A percentile compares a stretch with the other conserved stretches of the same genome.
phyloP scores from a whole-genome alignment of 2,797 vertebrate genomes.

The Smutsia temminckii region DNA sequence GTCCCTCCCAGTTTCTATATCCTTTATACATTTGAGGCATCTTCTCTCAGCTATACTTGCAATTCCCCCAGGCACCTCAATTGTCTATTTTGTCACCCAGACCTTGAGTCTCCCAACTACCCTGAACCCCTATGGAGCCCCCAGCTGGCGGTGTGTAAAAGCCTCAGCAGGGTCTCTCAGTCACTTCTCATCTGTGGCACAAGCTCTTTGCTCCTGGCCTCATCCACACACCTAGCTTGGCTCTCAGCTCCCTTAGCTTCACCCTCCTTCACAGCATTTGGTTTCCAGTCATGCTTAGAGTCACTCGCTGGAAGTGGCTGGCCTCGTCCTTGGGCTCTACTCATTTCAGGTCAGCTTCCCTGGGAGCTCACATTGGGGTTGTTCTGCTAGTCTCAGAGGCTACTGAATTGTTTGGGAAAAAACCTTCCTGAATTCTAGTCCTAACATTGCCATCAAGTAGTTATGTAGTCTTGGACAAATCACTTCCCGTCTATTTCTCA shows the following conservation, averaged over 20 bases:
- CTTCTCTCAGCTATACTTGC: background rate
- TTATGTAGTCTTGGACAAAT: background rate
- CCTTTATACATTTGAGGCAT: background rate
- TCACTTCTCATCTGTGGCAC: background rate
- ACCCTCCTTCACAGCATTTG: background rate
- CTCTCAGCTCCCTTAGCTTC: background rate
- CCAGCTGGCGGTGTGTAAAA: background rate
- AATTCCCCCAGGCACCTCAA: background rate
- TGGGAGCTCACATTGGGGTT: background rate
- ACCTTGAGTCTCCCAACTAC: background rate
- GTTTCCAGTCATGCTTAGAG: background rate
- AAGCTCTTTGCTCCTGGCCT: background rate
- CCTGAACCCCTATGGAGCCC: background rate
- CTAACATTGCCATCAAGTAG: background rate
- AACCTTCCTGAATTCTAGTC: background rate
- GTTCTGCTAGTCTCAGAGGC: background rate
- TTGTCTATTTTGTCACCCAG: slow-evolving; percentile 6
- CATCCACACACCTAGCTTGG: background rate
- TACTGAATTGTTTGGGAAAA: background rate
- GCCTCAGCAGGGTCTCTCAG: background rate
- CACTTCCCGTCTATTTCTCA: slow-evolving; percentile 35
- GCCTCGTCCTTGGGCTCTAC: background rate
- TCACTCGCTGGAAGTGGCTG: background rate
- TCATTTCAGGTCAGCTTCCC: background rate
- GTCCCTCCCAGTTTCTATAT: background rate